Conservation (phyloP, 2,888 invertebrate species). For the Drosophila mayaguana region DNA sequence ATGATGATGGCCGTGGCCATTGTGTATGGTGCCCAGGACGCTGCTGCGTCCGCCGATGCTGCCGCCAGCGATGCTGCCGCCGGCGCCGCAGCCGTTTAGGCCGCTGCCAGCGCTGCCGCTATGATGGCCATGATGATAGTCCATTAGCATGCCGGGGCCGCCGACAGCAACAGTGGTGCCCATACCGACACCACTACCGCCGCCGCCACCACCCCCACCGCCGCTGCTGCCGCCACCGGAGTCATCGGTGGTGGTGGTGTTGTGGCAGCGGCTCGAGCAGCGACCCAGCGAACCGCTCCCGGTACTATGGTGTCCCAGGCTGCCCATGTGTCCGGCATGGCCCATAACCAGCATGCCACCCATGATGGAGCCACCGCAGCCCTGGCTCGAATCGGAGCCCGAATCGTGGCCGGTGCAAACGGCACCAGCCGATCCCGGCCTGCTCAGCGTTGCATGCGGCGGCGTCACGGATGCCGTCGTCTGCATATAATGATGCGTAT, state of each 20-base stretch:
- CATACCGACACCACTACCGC: slow-evolving; percentile 67
- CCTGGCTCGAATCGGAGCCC: slow-evolving; percentile 85
- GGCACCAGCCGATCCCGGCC: slow-evolving; percentile 85
- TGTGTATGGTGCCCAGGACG: slow-evolving; percentile 84
- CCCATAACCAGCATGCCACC: slow-evolving; percentile 80
- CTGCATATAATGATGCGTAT: slow-evolving; percentile 86
- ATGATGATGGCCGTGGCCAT: slow-evolving; percentile 83
- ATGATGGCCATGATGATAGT: slow-evolving; percentile 80
- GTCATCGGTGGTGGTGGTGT: slow-evolving; percentile 83
- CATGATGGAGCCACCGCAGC: slow-evolving; percentile 84
- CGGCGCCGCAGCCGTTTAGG: slow-evolving; percentile 77
- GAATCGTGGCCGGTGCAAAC: slow-evolving; percentile 85
- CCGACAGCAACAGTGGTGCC: slow-evolving; percentile 44
- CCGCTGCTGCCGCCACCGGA: slow-evolving; percentile 84
- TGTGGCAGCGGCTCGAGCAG: slow-evolving; percentile 84
- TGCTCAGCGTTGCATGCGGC: slow-evolving; percentile 84
- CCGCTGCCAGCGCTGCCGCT: slow-evolving; percentile 85
- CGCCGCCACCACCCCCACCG: slow-evolving; percentile 70
- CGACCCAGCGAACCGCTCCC: slow-evolving; percentile 84
- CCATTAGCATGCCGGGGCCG: slow-evolving; percentile 73
- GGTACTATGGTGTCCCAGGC: slow-evolving; percentile 81
- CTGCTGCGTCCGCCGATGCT: slow-evolving; percentile 85
- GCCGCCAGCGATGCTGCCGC: slow-evolving; percentile 79
- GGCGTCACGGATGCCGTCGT: slow-evolving; percentile 84
- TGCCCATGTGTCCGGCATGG: slow-evolving; percentile 76